These are phyloP conservation scores for Leptinotarsa texana DNA, from an alignment of 1,140 invertebrate genomes.

Conservation along the genomic window DNA sequence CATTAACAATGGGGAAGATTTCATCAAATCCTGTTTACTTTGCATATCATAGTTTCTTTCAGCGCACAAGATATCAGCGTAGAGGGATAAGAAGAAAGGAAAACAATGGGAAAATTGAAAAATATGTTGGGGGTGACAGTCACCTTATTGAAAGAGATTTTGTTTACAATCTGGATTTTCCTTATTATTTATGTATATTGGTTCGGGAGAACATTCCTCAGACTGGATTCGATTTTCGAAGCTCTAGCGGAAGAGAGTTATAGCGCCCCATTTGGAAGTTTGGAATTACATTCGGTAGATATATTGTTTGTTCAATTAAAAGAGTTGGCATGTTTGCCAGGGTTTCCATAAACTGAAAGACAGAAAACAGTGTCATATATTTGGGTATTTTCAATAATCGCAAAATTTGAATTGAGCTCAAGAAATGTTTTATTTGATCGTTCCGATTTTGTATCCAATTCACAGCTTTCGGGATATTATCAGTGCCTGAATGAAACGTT, in stretches of 20 bases:
- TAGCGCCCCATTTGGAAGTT: not conserved
- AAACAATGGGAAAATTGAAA: conserved; percentile 3
- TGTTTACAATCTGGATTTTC: not conserved
- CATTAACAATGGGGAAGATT: not conserved
- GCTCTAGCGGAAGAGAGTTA: not conserved
- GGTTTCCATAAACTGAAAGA: too few species aligned
- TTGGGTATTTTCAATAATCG: too few species aligned
- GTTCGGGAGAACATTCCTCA: not conserved
- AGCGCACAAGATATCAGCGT: not conserved
- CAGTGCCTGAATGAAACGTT: too few species aligned
- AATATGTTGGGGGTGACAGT: not conserved
- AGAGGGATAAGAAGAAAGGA: not conserved
- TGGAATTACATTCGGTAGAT: not conserved
- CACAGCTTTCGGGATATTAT: too few species aligned
- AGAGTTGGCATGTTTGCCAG: too few species aligned
- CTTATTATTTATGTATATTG: conserved; percentile 4
- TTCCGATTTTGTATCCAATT: too few species aligned
- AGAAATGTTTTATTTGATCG: too few species aligned
- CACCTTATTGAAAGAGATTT: conserved; percentile 3
- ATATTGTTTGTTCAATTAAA: too few species aligned
- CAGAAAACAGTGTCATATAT: too few species aligned
- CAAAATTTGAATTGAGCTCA: too few species aligned
- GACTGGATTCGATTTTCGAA: conserved; percentile 1
- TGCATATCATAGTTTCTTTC: not conserved
- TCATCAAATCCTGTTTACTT: conserved; percentile 6